Evolutionary conservation across 1,140 invertebrate species (phyloP).

Genomic region (Cydia splendana): DNA sequence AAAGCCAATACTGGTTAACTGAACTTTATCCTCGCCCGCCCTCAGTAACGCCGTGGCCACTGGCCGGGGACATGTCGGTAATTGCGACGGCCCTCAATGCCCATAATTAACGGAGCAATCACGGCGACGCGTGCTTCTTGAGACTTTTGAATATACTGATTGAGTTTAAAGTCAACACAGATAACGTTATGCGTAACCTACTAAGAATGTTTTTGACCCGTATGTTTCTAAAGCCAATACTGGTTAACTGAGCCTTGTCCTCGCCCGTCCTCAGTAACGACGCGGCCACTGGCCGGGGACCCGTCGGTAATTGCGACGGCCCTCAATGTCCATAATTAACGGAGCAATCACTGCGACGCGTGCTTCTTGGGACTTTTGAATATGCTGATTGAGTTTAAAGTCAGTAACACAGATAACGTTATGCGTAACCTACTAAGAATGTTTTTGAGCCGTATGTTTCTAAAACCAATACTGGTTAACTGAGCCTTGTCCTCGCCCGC

Average conservation of each 20-base stretch:
- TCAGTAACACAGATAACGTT: no score
- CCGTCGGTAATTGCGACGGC: background rate
- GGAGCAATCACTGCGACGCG: background rate
- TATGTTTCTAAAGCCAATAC: no score
- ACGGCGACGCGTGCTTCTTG: background rate
- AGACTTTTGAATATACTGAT: no score
- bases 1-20: no score
- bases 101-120: background rate
- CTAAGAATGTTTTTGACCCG: no score
- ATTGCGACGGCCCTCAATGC: background rate
- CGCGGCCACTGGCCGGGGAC: background rate
- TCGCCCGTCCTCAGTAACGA: background rate
- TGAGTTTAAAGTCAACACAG: no score
- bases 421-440: no score
- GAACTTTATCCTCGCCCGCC: background rate
- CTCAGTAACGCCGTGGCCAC: background rate
- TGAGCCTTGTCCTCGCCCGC: background rate
- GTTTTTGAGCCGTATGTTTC: no score
- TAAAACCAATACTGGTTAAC: no score
- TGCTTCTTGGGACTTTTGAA: background rate
- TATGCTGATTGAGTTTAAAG: slow-evolving; percentile 9
- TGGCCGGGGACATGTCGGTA: background rate
- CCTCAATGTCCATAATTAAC: background rate
- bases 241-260: background rate
- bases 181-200: no score